phyloP scores from a whole-genome alignment of 1,140 invertebrate genomes.

The Akabosia matsudoensis region DNA sequence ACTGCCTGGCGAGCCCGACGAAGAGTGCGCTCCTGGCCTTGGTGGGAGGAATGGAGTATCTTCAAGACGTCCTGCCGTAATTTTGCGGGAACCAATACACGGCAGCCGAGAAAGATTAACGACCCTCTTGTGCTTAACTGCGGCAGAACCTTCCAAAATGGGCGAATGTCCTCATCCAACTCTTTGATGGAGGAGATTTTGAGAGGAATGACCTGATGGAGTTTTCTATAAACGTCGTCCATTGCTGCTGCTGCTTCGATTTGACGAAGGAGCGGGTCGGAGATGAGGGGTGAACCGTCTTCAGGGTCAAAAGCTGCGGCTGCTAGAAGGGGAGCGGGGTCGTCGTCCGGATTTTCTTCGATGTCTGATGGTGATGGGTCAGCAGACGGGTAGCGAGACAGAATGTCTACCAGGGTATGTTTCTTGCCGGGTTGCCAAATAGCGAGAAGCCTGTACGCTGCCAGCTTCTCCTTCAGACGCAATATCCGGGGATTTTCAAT shows the following conservation, averaged over 20 bases:
- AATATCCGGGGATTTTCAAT: neutral
- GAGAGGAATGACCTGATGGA: neutral
- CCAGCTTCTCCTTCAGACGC: neutral
- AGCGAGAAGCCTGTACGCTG: neutral
- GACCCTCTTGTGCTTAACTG: neutral
- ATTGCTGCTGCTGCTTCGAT: neutral
- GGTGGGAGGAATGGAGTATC: neutral
- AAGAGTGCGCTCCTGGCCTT: constrained; percentile 7
- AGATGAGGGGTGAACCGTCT: neutral
- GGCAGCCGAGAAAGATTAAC: neutral
- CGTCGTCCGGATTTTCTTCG: neutral
- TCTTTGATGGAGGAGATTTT: neutral
- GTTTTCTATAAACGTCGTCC: neutral
- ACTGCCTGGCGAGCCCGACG: neutral
- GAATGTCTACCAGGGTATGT: neutral
- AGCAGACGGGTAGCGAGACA: neutral
- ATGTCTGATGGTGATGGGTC: neutral
- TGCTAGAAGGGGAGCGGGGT: neutral
- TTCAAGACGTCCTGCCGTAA: neutral
- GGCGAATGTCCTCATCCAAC: neutral
- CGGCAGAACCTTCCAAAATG: neutral
- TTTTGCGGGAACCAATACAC: neutral
- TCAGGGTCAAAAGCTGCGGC: neutral
- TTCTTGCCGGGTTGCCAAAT: neutral
- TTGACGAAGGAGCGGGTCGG: neutral